Percentiles rank a stretch among this genome's conserved stretches.
These are phyloP conservation scores for Labia minor DNA, from an alignment of 2,888 invertebrate species.

Conservation along the genomic window DNA sequence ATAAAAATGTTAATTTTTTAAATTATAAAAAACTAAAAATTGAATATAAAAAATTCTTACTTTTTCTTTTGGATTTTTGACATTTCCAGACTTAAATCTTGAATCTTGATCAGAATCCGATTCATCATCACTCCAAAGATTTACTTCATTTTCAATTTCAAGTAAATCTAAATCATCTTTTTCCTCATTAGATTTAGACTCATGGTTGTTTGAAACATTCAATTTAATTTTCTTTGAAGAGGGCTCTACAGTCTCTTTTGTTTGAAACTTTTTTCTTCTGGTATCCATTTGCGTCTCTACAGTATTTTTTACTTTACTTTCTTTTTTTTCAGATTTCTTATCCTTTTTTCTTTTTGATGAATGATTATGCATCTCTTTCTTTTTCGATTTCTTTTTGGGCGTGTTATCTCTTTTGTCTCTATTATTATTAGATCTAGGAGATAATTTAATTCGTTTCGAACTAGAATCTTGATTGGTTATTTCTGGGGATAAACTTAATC, in stretches of 20 bases:
- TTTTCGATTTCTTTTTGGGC: neutral
- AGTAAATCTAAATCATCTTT: slow-evolving; percentile 25
- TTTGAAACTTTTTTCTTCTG: slow-evolving; percentile 43
- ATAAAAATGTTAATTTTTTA: too few relatives aligned
- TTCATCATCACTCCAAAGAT: slow-evolving; percentile 37
- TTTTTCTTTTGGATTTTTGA: slow-evolving; percentile 24
- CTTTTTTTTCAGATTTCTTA: slow-evolving; percentile 14
- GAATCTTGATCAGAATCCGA: slow-evolving; percentile 37
- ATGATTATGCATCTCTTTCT: neutral
- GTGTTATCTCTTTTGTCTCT: neutral
- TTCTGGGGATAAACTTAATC: slow-evolving; percentile 24
- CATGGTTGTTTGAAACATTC: slow-evolving; percentile 30
- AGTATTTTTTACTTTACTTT: neutral
- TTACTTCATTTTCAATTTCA: slow-evolving; percentile 25
- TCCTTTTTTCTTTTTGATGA: neutral
- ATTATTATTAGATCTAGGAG: neutral
- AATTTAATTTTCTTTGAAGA: slow-evolving; percentile 42
- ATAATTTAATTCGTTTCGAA: slow-evolving; percentile 18
- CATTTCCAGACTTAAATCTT: slow-evolving; percentile 32
- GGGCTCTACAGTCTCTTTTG: slow-evolving; percentile 37
- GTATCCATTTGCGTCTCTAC: slow-evolving; percentile 42
- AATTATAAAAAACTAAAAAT: too few relatives aligned
- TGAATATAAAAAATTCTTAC: neutral
- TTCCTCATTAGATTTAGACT: slow-evolving; percentile 26
- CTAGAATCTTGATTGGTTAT: slow-evolving; percentile 6